Percentiles rank a stretch among this genome's conserved stretches.
Evolutionary conservation across 2,888 invertebrate species (phyloP).

Genomic region (Acanthosepion lycidas): DNA sequence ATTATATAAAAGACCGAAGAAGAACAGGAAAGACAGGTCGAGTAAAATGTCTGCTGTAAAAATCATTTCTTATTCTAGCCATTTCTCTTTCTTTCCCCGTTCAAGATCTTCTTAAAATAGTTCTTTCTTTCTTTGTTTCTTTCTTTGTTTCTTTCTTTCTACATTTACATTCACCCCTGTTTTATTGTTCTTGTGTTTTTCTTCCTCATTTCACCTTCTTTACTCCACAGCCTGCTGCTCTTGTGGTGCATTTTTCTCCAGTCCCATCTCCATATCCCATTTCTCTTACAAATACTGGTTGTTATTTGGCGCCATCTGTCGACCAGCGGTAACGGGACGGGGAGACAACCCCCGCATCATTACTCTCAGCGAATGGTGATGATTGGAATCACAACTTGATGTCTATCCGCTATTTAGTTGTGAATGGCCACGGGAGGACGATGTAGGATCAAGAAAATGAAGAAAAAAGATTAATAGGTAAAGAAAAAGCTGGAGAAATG

Average conservation of each 20-base stretch:
- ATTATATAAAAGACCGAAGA: too few species aligned
- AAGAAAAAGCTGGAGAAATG: too few species aligned
- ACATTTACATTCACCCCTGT: rapidly evolving
- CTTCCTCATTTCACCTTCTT: neutral
- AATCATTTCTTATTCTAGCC: neutral
- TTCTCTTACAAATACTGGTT: constrained; percentile 33
- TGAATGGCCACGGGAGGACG: neutral
- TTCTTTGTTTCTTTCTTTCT: neutral
- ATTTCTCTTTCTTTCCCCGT: neutral
- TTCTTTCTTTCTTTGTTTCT: neutral
- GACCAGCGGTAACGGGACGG: neutral
- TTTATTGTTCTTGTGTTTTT: neutral
- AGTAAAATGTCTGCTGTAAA: too few species aligned
- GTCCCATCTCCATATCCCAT: neutral
- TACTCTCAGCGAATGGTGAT: neutral
- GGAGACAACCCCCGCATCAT: constrained; percentile 33
- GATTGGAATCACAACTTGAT: constrained; percentile 33
- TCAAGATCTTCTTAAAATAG: neutral
- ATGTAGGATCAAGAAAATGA: neutral
- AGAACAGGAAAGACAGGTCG: too few species aligned
- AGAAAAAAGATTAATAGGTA: neutral
- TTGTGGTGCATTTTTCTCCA: neutral
- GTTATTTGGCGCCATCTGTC: constrained; percentile 22
- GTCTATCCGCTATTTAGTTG: neutral
- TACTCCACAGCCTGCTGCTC: neutral